phyloP scores from a whole-genome alignment of 2,113 vertebrate genomes.

The Cinclus cinclus region DNA sequence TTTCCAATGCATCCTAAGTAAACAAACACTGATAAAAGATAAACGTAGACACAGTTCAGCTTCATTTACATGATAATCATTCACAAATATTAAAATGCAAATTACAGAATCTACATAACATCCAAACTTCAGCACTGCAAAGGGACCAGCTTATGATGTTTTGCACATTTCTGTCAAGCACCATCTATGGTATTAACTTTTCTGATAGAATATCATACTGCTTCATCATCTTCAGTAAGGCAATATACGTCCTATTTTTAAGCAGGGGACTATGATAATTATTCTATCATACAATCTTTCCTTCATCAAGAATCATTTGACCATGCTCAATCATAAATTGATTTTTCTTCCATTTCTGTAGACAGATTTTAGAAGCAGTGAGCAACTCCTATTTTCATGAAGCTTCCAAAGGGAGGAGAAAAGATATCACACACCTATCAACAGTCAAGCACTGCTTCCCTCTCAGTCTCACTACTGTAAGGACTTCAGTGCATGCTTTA shows the following conservation, averaged over 20 bases:
- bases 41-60: not conserved
- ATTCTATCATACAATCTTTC: not conserved
- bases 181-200: not conserved
- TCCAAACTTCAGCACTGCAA: not conserved
- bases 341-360: not conserved
- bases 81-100: slow-evolving; percentile 35
- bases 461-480: not conserved
- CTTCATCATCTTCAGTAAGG: not conserved
- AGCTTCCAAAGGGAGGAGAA: not conserved
- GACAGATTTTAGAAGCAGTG: not conserved
- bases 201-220: not conserved
- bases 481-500: not conserved
- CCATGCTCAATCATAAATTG: not conserved
- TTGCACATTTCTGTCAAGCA: not conserved
- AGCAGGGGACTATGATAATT: not conserved
- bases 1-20: not conserved
- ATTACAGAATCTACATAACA: not conserved
- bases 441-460: not conserved
- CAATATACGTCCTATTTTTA: not conserved
- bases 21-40: not conserved
- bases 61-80: not conserved
- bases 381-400: not conserved
- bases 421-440: not conserved
- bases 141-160: not conserved
- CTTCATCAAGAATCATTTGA: not conserved